These are phyloP conservation scores for Dromococcyx pavoninus DNA, from an alignment of 2,797 vertebrate genomes.

Conservation along the genomic window DNA sequence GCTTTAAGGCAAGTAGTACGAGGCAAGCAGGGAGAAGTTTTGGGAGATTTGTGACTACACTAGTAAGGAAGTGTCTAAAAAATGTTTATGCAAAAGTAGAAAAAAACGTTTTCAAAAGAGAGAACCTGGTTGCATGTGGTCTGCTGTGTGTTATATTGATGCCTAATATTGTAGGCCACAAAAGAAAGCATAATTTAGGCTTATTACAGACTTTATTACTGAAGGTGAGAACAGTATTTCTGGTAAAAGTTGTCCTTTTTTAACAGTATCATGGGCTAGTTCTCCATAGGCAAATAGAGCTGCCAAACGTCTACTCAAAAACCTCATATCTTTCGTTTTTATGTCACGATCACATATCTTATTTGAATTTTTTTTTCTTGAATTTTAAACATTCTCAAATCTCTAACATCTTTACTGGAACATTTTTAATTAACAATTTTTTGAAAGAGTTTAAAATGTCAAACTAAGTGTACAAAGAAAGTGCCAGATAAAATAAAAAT, in stretches of 20 bases:
- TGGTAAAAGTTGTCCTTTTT: background rate
- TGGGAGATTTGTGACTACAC: background rate
- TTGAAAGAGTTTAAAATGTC: background rate
- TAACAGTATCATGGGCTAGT: background rate
- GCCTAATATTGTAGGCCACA: background rate
- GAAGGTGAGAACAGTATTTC: background rate
- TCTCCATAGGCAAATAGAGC: background rate
- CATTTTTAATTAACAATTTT: constrained; percentile 18
- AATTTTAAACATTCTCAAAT: too few relatives aligned
- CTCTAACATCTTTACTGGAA: too few relatives aligned
- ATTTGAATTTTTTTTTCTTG: background rate
- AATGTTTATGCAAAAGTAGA: background rate
- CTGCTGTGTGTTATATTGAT: background rate
- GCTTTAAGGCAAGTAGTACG: background rate
- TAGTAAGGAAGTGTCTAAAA: background rate
- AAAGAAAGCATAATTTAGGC: background rate
- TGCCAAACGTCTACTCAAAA: background rate
- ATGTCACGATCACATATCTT: background rate
- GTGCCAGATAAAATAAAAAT: constrained; percentile 53
- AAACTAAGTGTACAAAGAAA: constrained; percentile 19
- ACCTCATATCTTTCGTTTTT: background rate
- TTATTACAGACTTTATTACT: background rate
- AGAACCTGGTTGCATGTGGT: background rate
- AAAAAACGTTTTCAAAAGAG: background rate
- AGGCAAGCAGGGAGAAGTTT: background rate